Base-by-base conservation (phyloP, 2,113 vertebrate genomes). In the Heterocephalus glaber region DNA sequence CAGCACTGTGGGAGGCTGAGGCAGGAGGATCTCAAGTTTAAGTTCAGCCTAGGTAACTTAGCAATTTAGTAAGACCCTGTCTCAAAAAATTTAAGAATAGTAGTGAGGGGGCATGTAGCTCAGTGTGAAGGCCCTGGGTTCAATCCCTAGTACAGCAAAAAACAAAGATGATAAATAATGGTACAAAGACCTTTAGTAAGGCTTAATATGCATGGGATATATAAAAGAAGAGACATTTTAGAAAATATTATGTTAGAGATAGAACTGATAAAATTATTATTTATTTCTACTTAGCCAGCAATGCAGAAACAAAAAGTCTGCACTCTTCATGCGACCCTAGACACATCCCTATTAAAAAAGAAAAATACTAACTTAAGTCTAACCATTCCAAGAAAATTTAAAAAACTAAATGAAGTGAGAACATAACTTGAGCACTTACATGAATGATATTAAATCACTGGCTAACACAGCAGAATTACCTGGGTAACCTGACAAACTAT, bases 381-480 rank as follows among this genome's bases (percentile, higher is more conserved):
- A 95, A 87, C 0, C n/a, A 92, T 81, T 94, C 35, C 90, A 88
- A 85, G 38, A 88, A 92, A 88, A 90, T 88, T 90, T 54, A 11
- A 94, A 90, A 89, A 95, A 65, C 24, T 81, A 79, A 96, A 94
- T 92, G 28, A 89, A 91, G 85, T 68, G 86, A 54, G 44, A 96
- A 56, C 3, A 94, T 92, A 96, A 94, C 33, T 86, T 90, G 14
- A 94, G 92, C 7, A 87, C 5, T 68, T 80, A 89, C 30, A 72
- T 58, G n/a, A 6, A 86, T 77, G 60, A 92, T 65, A 26, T 66
- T 63, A 28, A 44, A 82, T 70, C 26, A 89, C 54, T 81, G 63
- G 33, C 41, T 68, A 89, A 63, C 24, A 89, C 26, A 92, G 56
- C 92, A 94, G 38, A 95, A 84, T 76, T 87, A 84, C 54, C n/a